Base-by-base conservation (phyloP, 2,888 invertebrate genomes). In the Polydrusus pterygomalis region DNA sequence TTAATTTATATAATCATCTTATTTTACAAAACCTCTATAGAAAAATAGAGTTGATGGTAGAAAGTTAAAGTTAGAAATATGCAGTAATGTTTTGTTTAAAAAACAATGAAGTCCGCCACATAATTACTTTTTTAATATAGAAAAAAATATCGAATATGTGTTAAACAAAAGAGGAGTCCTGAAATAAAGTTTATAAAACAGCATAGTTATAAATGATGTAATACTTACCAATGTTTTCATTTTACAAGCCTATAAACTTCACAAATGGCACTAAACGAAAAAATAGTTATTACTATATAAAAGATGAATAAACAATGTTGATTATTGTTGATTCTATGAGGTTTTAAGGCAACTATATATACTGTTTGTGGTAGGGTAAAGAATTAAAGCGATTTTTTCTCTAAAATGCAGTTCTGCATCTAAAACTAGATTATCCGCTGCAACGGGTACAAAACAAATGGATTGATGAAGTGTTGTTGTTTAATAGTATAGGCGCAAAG, bases 321-420 rank as follows among this genome's bases (percentile, higher is more conserved):
- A 47, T 56, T 17, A 60, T 58, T 60, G 69, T 45, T 43, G 38
- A 69, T 56, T 58, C 47, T n/a, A 40, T 15, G 45, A 30, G 69
- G 18, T 60, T 69, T 56, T 69, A 40, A 45, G 43, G 40, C 51
- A 18, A 72, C 78, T 80, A 75, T 81, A 80, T 80, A 80, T 79
- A 79, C 64, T 63, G 49, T 73, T 77, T 65, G 81, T 81, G 81
- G 83, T 79, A 83, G 81, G 82, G 81, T 80, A 75, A 78, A 77
- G 77, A 72, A 72, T 72, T 60, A 67, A 51, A 58, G 58, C 34
- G 58, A 56, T 67, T 67, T 72, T 72, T 72, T 67, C 58, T 65
- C 40, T 34, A 64, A 71, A 71, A 71, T 71, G 71, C 40, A 54
- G 71, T 71, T 64, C 54, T 63, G 38, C 51, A 58, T 54, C 63